Evolutionary conservation across 2,888 invertebrate genomes (phyloP).

Genomic region (Phyto melanocephala): DNA sequence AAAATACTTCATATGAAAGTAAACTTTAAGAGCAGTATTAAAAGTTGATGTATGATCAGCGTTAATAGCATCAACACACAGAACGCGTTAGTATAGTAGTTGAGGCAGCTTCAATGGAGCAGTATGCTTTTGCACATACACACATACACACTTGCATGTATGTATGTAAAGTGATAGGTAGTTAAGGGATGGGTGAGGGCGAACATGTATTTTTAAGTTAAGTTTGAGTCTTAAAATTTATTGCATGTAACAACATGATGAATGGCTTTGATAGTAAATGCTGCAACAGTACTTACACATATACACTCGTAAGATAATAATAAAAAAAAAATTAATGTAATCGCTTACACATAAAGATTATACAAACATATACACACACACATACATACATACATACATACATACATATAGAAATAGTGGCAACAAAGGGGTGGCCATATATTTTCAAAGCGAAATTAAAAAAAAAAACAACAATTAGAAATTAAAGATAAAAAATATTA

Average conservation of each 20-base stretch:
- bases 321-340: background rate
- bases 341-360: background rate
- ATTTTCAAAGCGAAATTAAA: background rate
- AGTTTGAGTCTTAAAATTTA: slow-evolving; percentile 70
- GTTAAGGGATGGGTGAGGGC: slow-evolving; percentile 2
- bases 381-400: too few species aligned
- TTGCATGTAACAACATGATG: slow-evolving; percentile 76
- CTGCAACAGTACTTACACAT: slow-evolving; percentile 28
- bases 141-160: background rate
- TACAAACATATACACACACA: background rate
- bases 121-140: background rate
- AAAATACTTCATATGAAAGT: slow-evolving; percentile 22
- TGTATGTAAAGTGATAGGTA: background rate
- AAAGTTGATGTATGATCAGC: slow-evolving; percentile 56
- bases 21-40: slow-evolving; percentile 50
- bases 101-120: background rate
- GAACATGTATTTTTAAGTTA: slow-evolving; percentile 18
- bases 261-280: slow-evolving; percentile 75
- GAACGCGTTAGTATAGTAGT: background rate
- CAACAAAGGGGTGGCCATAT: background rate
- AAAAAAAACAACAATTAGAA: too few species aligned
- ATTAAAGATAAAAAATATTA: too few species aligned
- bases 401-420: background rate
- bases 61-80: slow-evolving; percentile 40
- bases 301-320: slow-evolving; percentile 5